Base-by-base conservation (phyloP, 2,113 vertebrate genomes). In the Albula glossodonta region DNA sequence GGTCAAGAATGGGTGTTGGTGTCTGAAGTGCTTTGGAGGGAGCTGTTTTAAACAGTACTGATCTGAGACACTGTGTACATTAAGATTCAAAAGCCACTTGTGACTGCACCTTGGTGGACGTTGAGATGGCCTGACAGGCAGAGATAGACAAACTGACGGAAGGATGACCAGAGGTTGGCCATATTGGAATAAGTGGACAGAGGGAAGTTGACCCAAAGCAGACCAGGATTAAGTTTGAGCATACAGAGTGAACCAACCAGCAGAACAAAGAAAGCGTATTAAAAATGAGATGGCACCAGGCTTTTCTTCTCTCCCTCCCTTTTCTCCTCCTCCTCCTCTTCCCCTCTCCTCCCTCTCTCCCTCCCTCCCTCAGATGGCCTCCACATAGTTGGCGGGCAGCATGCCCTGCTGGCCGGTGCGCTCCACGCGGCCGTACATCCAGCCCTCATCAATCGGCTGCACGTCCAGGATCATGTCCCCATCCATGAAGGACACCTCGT, bases 341-440 rank as follows among this genome's bases (percentile, higher is more conserved):
- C 53, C 11, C 63, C 8, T 66, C 49, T 87, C 60, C 17, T 52
- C 10, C 25, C 53, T 78, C 48, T 63, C 41, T 31, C n/a, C 15
- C 31, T 52, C 78, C 48, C 9, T 8, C 31, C 49, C 77, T 95
- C 89, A 99, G 89, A 98, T 92, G 22, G 96, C 94, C 91, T 97
- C 96, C 87, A 99, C 97, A 4, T 99, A 99, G 95, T 99, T 99
- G 82, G 98, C 96, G 0, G 98, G 98, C 51, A 99, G 96, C 97
- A 99, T 96, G 0, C 98, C 98, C 0, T 96, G 96, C 94, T 98
- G 96, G 0, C 98, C 98, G 0, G 98, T 99, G 92, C 98, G 97
- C 94, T 98, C 97, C 94, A 99, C 98, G 3, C 96, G 96, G 80
- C 98, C 98, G 0, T 97, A 99, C 96, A 99, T 96, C 98, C 98